Base-by-base conservation (phyloP, 2,888 invertebrate genomes). In the Phoenoteleia sp. region DNA sequence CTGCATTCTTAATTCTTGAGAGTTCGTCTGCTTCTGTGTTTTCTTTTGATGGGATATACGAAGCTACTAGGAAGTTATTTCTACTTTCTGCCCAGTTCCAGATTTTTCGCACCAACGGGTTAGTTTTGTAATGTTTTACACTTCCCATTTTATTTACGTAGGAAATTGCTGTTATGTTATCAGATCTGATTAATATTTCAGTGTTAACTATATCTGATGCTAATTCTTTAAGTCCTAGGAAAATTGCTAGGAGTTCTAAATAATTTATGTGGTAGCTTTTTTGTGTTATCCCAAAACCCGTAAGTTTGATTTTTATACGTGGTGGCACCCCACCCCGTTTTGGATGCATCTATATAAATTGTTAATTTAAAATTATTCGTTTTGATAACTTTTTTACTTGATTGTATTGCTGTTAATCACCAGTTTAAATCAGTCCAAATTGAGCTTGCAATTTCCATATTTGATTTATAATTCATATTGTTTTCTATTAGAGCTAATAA, bases 91-190 rank as follows among this genome's bases (percentile, higher is more conserved):
- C 56, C 56, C 71, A 45, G 7, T 56, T 56, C 71, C 71, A 71
- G 23, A 71, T 71, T 29, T 29, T 42, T 21, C 45, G 19, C 2
- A 58, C 71, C 17, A 56, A 13, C 6, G 5, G 3, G 19, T 71
- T 71, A 17, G 54, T 15, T 13, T 56, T 56, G 3, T 11, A 42
- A 13, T 47, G 17, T 13, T 29, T 15, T 0, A 64, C 21, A 19
- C 64, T 64, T 1, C 64, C 64, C 64, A 67, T 67, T 33, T 49
- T 49, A 17, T 67, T 49, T n/a, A 67, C 36, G n/a, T 77, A 84
- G 2, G 76, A 60, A 39, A 74, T 75, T 9, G 75, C 81, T 7
- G 86, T 84, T 2, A 80, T 75, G 17, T 86, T 82, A 23, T 86
- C 84, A 0, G 82, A 23, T 15, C 80, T 67, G 1, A 82, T 19